Evolutionary conservation across 1,140 invertebrate species (phyloP).

Genomic region (Macrobrachium rosenbergii): DNA sequence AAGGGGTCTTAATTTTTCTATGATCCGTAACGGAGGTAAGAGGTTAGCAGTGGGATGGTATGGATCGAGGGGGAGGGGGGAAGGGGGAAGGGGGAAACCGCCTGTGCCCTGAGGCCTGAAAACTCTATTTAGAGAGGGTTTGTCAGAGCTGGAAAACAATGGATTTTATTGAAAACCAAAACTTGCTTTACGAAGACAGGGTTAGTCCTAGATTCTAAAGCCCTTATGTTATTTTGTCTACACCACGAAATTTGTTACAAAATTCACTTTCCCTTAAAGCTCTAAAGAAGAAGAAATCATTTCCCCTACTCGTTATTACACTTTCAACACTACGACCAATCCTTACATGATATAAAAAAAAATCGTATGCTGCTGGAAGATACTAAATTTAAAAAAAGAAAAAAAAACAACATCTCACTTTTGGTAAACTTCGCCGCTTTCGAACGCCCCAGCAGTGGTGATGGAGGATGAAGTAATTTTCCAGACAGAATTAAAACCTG

Average conservation of each 20-base stretch:
- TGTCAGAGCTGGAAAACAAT: slow-evolving; percentile 20
- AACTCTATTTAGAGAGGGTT: slow-evolving; percentile 46
- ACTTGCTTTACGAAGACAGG: too few species aligned
- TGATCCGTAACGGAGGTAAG: background rate
- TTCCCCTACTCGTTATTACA: too few species aligned
- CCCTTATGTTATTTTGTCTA: too few species aligned
- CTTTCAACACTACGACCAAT: too few species aligned
- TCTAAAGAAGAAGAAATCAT: too few species aligned
- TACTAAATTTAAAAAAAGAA: background rate
- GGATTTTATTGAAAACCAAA: background rate
- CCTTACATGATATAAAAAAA: too few species aligned
- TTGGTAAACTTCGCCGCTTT: slow-evolving; percentile 35
- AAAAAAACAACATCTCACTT: background rate
- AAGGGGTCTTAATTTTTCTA: slow-evolving; percentile 22
- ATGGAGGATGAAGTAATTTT: slow-evolving; percentile 62
- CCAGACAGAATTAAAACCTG: slow-evolving; percentile 63
- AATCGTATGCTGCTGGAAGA: background rate
- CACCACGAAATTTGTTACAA: too few species aligned
- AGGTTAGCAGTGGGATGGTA: slow-evolving; percentile 12
- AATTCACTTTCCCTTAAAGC: too few species aligned
- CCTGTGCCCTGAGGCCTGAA: slow-evolving; percentile 34
- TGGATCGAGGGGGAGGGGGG: slow-evolving; percentile 4
- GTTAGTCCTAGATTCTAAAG: too few species aligned
- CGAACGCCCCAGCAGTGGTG: slow-evolving; percentile 53
- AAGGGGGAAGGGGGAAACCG: too few species aligned